A percentile compares a stretch with the other conserved stretches of the same genome.
Conservation (phyloP, 2,113 vertebrate species). For the Mesoclemmys tuberculata region DNA sequence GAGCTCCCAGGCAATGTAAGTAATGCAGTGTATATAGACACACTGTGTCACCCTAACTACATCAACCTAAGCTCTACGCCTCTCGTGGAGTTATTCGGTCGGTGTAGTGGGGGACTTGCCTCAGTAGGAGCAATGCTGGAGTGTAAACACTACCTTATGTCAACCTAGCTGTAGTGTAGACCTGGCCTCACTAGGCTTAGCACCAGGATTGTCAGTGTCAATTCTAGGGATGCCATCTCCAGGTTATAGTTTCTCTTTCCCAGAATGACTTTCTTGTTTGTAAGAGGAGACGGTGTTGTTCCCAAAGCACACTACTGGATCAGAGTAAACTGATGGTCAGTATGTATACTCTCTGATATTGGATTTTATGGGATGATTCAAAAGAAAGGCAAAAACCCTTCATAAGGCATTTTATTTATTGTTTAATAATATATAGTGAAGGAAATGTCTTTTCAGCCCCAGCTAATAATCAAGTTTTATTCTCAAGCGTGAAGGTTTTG, state of each 20-base stretch:
- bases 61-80: no score
- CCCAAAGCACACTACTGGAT: neutral
- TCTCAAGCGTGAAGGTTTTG: conserved; percentile 1
- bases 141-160: no score
- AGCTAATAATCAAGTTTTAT: neutral
- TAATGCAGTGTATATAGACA: no score
- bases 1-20: no score
- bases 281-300: neutral
- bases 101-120: no score
- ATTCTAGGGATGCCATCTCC: neutral
- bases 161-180: no score
- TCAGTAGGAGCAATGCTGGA: no score
- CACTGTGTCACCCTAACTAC: no score
- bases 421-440: neutral
- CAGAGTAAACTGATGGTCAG: neutral
- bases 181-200: no score
- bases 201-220: conserved; percentile 2
- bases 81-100: no score
- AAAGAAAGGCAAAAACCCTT: neutral
- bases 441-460: neutral
- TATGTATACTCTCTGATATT: neutral
- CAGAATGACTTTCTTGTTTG: neutral
- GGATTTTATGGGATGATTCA: neutral
- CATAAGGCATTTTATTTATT: neutral
- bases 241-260: neutral